phyloP scores from a whole-genome alignment of 2,797 vertebrate genomes.

The Epinephelus malabaricus region DNA sequence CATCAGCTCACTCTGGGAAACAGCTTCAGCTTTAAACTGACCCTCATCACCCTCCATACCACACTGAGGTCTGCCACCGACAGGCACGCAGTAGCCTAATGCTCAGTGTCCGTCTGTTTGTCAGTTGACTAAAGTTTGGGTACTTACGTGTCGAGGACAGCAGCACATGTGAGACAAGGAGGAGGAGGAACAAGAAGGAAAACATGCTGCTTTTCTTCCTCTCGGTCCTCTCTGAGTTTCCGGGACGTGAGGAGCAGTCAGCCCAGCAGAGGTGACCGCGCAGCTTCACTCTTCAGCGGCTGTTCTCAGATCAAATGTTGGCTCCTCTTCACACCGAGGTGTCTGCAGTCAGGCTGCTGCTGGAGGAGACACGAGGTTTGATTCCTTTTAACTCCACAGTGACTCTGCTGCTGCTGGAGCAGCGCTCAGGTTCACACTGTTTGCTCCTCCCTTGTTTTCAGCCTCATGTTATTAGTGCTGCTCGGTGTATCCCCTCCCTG shows the following conservation, averaged over 20 bases:
- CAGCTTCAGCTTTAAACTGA: conserved; percentile 2
- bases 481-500: conserved; percentile 57
- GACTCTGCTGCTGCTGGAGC: conserved; percentile 78
- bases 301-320: conserved; percentile 23
- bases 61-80: neutral
- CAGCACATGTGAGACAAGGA: conserved; percentile 70
- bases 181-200: conserved; percentile 62
- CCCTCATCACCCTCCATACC: conserved; percentile 14
- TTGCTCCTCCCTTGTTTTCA: conserved; percentile 88
- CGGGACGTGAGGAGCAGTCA: conserved; percentile 15
- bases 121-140: conserved; percentile 38
- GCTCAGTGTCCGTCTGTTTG: neutral
- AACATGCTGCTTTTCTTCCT: conserved; percentile 57
- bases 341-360: neutral
- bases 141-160: conserved; percentile 81
- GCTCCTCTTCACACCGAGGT: conserved; percentile 14
- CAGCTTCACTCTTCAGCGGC: conserved; percentile 29
- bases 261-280: conserved; percentile 4
- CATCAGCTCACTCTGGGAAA: neutral
- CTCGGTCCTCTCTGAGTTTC: conserved; percentile 20
- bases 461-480: conserved; percentile 69
- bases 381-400: conserved; percentile 59
- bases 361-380: conserved; percentile 40
- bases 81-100: neutral
- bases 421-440: conserved; percentile 83